phyloP scores from a whole-genome alignment of 2,888 invertebrate genomes.

The Drosophila antonietae region DNA sequence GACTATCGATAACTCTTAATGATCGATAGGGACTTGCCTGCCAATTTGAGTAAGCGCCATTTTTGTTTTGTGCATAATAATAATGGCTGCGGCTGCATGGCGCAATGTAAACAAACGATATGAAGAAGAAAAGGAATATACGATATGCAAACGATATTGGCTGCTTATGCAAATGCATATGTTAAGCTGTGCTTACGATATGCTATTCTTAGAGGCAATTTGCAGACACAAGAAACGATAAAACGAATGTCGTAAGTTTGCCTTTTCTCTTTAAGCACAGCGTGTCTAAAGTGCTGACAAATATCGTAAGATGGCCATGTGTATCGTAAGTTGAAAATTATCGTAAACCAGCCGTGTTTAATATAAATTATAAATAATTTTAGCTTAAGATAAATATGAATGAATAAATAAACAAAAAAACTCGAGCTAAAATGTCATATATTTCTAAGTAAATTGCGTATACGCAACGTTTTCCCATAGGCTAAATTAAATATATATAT shows the following conservation, averaged over 20 bases:
- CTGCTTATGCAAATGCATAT: background rate
- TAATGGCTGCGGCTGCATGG: background rate
- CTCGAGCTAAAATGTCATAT: background rate
- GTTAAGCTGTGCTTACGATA: background rate
- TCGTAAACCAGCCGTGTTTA: too few relatives aligned
- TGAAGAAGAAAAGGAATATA: background rate
- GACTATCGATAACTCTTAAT: background rate
- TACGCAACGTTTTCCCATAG: background rate
- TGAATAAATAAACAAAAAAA: background rate
- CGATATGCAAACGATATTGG: background rate
- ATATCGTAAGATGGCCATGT: background rate
- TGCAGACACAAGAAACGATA: background rate
- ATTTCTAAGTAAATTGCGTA: background rate
- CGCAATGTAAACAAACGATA: slow-evolving; percentile 10
- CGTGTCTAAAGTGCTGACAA: background rate
- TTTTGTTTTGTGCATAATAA: background rate
- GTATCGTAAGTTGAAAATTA: background rate
- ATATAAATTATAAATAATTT: too few relatives aligned
- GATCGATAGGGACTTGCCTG: background rate
- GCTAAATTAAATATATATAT: background rate
- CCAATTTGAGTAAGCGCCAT: slow-evolving; percentile 4
- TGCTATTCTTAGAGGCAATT: background rate
- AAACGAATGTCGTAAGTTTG: background rate
- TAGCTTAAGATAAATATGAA: background rate
- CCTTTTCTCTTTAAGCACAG: background rate